phyloP scores from a whole-genome alignment of 2,888 invertebrate genomes.

The Brassicogethes aeneus region DNA sequence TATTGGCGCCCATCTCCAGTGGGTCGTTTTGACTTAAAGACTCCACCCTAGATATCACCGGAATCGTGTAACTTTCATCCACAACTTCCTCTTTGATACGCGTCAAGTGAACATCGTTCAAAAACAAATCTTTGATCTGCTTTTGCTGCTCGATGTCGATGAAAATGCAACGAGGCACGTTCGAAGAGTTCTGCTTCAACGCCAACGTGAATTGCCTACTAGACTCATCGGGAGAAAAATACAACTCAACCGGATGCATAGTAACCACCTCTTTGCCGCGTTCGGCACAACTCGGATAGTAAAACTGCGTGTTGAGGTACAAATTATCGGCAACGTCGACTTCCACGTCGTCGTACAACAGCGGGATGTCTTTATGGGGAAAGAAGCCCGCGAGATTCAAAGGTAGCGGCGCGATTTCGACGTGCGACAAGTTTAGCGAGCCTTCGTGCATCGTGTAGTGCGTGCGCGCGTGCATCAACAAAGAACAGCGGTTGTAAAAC shows the following conservation, averaged over 20 bases:
- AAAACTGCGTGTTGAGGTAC: conserved; percentile 32
- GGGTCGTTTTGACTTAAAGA: conserved; percentile 18
- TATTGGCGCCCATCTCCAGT: neutral
- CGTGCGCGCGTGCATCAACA: conserved; percentile 33
- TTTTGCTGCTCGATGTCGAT: conserved; percentile 20
- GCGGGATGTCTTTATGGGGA: conserved; percentile 28
- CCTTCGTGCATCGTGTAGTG: conserved; percentile 30
- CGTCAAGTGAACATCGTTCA: conserved; percentile 2
- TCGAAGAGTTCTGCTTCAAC: conserved; percentile 32
- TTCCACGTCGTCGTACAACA: conserved; percentile 31
- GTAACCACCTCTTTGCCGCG: conserved; percentile 26
- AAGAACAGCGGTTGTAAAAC: conserved; percentile 37
- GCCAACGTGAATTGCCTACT: conserved; percentile 18
- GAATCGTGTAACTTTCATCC: conserved; percentile 16
- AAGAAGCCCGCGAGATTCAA: conserved; percentile 34
- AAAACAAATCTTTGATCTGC: too few species aligned
- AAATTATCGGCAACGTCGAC: conserved; percentile 18
- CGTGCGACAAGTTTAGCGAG: conserved; percentile 27
- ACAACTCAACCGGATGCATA: conserved; percentile 28
- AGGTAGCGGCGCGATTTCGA: conserved; percentile 29
- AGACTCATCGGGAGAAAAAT: conserved; percentile 18
- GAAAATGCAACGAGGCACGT: conserved; percentile 35
- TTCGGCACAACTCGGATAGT: conserved; percentile 25
- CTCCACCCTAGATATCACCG: conserved; percentile 31
- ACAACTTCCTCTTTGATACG: conserved; percentile 15